Evolutionary conservation across 2,888 invertebrate genomes (phyloP), one percentile per base, ranked within the genome.

Genomic region (Drosophila paranaensis): DNA sequence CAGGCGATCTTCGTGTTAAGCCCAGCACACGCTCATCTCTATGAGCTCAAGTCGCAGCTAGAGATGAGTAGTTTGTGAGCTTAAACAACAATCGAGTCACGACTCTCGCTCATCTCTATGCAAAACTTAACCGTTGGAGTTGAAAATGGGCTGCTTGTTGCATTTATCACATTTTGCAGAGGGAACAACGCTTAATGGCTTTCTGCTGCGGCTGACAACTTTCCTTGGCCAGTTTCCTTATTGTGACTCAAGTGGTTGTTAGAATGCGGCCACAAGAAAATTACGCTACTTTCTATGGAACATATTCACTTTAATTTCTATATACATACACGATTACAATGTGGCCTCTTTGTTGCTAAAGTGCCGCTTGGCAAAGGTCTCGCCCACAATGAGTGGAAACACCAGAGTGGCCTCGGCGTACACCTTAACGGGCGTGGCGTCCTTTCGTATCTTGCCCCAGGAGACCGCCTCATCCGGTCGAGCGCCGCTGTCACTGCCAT

Each of bases 391-490:
- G 60, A 99, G 93, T 0, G 99, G 99, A 92, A 99, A 98, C 2
- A 99, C 95, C 53, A 99, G 94, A 42, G 96, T 97, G 4, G 98
- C 99, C 93, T 99, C 99, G 0, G 97, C 97, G 93, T 97, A 98
- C 25, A 98, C 93, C 73, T 99, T 99, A 0, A 99, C 97, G 0
- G 99, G 98, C 33, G 94, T 95, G 0, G 98, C 97, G 73, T 96
- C 96, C 75, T 95, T 95, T 89, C 95, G 96, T 68, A 99, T 98
- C 94, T 99, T 99, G 0, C 99, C 99, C 99, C 99, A 99, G 4
- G 99, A 99, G 1, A 99, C 95, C 0, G 99, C 99, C 93, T 99
- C 99, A 93, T 99, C 99, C 0, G 99, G 99, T 65, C 97, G 94
- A 0, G 99, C 99, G 0, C 99, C 99, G 39, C 98, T 96, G 92